Evolutionary conservation across 2,797 vertebrate genomes (phyloP).

Genomic region (Ctenochaetus hawaiiensis): DNA sequence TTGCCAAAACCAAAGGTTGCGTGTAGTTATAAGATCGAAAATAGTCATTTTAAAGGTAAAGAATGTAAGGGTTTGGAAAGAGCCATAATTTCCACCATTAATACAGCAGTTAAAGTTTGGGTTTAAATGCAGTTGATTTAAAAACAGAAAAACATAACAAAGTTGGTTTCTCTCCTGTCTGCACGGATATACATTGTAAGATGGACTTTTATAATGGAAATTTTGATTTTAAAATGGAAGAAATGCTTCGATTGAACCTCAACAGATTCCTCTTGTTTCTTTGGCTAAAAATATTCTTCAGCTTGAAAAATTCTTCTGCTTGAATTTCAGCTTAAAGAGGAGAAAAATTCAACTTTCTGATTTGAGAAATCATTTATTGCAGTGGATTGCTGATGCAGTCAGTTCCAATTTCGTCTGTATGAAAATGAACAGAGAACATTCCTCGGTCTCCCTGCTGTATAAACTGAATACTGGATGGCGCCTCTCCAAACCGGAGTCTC

Average conservation of each 20-base stretch:
- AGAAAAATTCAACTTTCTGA: slow-evolving; percentile 37
- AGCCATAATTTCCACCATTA: background rate
- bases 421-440: slow-evolving; percentile 82
- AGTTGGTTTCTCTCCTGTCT: background rate
- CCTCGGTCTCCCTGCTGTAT: slow-evolving; percentile 68
- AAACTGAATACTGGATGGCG: slow-evolving; percentile 71
- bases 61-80: background rate
- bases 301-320: background rate
- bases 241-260: slow-evolving; percentile 38
- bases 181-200: slow-evolving; percentile 10
- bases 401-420: slow-evolving; percentile 73
- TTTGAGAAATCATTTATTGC: slow-evolving; percentile 61
- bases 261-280: slow-evolving; percentile 25
- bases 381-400: slow-evolving; percentile 66
- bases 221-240: slow-evolving; percentile 10
- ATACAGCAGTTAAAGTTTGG: background rate
- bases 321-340: slow-evolving; percentile 12
- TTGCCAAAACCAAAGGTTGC: background rate
- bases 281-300: slow-evolving; percentile 18
- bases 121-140: slow-evolving; percentile 12
- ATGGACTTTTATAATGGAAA: slow-evolving; percentile 1
- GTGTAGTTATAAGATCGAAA: background rate
- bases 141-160: background rate
- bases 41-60: slow-evolving; percentile 11
- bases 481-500: slow-evolving; percentile 62